Conservation (phyloP, 2,888 invertebrate genomes). For the Agriopis aurantiaria region DNA sequence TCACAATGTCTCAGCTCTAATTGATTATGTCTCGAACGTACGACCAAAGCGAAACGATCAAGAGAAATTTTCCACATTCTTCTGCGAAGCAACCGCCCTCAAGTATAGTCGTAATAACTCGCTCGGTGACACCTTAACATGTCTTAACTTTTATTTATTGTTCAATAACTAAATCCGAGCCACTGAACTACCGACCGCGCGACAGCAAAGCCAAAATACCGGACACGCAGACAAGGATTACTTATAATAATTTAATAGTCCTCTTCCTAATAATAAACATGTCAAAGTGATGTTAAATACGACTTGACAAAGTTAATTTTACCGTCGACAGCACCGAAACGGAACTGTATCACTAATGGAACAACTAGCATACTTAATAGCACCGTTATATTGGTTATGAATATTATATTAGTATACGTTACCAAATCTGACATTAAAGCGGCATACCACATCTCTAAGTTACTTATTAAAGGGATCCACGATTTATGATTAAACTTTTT, state of each 20-base stretch:
- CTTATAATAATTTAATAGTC: conserved; percentile 83
- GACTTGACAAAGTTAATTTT: conserved; percentile 59
- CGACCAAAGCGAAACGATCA: conserved; percentile 27
- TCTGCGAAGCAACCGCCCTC: conserved; percentile 43
- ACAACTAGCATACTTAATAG: conserved; percentile 11
- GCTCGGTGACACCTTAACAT: conserved; percentile 66
- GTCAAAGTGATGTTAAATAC: conserved; percentile 80
- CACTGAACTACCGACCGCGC: conserved; percentile 63
- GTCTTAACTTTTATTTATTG: conserved; percentile 69
- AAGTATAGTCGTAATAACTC: conserved; percentile 54
- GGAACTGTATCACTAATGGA: conserved; percentile 50
- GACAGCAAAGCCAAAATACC: conserved; percentile 76
- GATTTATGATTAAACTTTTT: conserved; percentile 78
- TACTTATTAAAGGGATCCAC: conserved; percentile 80
- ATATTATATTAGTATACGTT: conserved; percentile 75
- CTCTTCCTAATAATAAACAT: conserved; percentile 84
- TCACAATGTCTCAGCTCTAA: conserved; percentile 20
- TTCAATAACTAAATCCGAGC: conserved; percentile 61
- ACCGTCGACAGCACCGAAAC: conserved; percentile 33
- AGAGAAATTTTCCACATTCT: conserved; percentile 36
- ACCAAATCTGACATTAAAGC: conserved; percentile 80
- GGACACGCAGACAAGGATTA: conserved; percentile 77
- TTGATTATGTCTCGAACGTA: conserved; percentile 15
- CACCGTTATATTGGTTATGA: conserved; percentile 52
- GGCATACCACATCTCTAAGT: conserved; percentile 71